Base-by-base conservation (phyloP, 2,113 vertebrate genomes). In the Xiphophorus hellerii region DNA sequence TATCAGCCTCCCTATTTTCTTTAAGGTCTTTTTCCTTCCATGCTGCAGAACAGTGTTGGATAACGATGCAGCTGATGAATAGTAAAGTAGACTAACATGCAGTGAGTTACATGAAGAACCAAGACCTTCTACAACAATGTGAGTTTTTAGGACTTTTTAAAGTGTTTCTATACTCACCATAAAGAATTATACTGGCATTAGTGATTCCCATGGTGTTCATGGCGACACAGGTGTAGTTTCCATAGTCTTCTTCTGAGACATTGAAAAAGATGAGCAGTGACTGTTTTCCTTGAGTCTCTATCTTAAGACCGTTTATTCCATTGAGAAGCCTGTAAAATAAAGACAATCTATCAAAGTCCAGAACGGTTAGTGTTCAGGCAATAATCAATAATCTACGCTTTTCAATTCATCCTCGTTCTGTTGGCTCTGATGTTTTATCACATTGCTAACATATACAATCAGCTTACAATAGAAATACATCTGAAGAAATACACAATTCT, bases 201-300 rank as follows among this genome's bases (percentile, higher is more conserved):
- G 95, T 97, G 85, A 96, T 97, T 31, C 98, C 98, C 94, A 99
- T 95, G 78, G 92, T 94, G 93, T 99, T 99, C 2, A 93, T 95
- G 61, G 98, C 98, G 83, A 99, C 96, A 0, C 98, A 99, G 0
- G 98, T 99, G 73, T 99, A 99, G 93, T 99, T 99, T n/a, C 98
- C 98, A 0, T 99, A 99, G 92, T 99, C 97, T 82, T 98, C 97
- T 91, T 99, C 97, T 0, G 98, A 99, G 78, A 99, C 97, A 0
- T 99, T 99, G 93, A 98, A 98, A 91, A 99, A 99, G 79, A 97
- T 96, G 68, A 99, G 95, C 30, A 97, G 96, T 0, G 98, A 99
- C 85, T 97, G 95, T 85, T 94, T 96, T 28, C 96, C 98, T 92
- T 97, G 98, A 91, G 93, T 99, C 92, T 99, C 97, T 9, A 99